A percentile compares a stretch with the other conserved stretches of the same genome.
Evolutionary conservation across 2,113 vertebrate genomes (phyloP).

Genomic region (Panurus biarmicus): DNA sequence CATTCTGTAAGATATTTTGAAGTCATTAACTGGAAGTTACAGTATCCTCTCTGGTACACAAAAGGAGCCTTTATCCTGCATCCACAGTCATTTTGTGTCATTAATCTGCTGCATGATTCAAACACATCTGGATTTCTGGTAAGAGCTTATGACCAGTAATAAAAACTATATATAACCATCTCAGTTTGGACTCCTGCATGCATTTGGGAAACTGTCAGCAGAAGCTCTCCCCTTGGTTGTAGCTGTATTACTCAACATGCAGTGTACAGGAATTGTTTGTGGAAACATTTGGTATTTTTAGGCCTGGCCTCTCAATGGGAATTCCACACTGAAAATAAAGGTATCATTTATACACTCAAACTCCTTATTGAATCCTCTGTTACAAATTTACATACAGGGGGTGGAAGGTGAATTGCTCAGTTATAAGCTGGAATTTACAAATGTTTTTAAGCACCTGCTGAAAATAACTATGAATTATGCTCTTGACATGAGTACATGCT

Average conservation of each 20-base stretch:
- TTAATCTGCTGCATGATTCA: background rate
- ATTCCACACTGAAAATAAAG: slow-evolving; percentile 11
- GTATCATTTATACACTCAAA: background rate
- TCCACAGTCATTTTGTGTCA: background rate
- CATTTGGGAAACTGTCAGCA: background rate
- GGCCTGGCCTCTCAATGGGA: slow-evolving; percentile 12
- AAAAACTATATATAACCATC: slow-evolving; percentile 1
- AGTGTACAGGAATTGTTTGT: background rate
- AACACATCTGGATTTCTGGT: slow-evolving; percentile 32
- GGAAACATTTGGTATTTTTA: slow-evolving; percentile 49
- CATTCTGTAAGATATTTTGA: background rate
- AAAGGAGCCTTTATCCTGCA: background rate
- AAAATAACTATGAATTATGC: slow-evolving; percentile 23
- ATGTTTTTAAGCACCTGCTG: slow-evolving; percentile 22
- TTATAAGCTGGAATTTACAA: slow-evolving; percentile 2
- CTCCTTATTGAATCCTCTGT: background rate
- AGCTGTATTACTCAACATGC: background rate
- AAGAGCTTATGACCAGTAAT: background rate
- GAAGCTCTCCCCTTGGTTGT: background rate
- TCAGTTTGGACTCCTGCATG: background rate
- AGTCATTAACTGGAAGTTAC: background rate
- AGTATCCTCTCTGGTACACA: background rate
- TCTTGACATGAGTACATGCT: background rate
- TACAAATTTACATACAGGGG: background rate
- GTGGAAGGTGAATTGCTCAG: background rate